Evolutionary conservation across 2,888 invertebrate species (phyloP).

Genomic region (Vannuccia rotundouncinata): DNA sequence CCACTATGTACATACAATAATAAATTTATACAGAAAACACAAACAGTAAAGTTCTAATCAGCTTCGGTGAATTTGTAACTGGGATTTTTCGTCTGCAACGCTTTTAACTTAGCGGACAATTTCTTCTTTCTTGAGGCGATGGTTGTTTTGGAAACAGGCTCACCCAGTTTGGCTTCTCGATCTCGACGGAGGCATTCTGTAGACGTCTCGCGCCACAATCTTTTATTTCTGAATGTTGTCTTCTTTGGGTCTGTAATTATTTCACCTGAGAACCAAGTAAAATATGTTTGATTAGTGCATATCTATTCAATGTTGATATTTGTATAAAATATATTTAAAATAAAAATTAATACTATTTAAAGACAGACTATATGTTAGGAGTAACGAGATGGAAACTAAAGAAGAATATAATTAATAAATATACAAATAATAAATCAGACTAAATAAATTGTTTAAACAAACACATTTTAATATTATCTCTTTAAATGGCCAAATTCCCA

Average conservation of each 20-base stretch:
- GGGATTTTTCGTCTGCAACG: not conserved
- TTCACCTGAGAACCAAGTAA: not conserved
- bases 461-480: no score
- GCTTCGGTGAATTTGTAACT: not conserved
- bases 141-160: not conserved
- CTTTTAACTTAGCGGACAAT: not conserved
- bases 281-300: no score
- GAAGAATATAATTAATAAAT: no score
- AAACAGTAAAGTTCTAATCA: no score
- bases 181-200: not conserved
- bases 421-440: no score
- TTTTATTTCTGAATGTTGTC: not conserved
- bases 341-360: not conserved
- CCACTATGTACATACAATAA: no score
- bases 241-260: not conserved
- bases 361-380: no score
- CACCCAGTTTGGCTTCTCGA: not conserved
- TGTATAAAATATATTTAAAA: not conserved
- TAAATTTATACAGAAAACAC: no score
- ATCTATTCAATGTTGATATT: no score
- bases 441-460: no score
- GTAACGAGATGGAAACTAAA: no score
- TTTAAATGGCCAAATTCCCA: no score
- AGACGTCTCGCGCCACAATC: not conserved
- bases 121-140: not conserved